Conservation (phyloP, 1,140 invertebrate genomes). For the Macrosteles quadrilineatus region DNA sequence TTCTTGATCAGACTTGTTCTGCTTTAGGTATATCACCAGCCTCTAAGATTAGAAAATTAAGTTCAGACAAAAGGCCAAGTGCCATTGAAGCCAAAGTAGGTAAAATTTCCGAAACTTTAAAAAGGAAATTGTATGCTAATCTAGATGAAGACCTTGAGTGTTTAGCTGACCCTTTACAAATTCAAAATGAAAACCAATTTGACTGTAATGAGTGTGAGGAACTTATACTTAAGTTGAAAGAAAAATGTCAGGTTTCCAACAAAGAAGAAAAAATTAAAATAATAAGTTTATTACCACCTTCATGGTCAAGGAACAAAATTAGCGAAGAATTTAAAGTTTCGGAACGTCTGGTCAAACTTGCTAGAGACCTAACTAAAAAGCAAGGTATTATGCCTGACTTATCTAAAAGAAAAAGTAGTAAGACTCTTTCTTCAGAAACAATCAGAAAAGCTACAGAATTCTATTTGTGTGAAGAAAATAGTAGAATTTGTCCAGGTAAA, state of each 20-base stretch:
- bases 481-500: conserved; percentile 26
- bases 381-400: conserved; percentile 31
- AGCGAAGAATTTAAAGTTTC: conserved; percentile 32
- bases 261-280: conserved; percentile 34
- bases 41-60: conserved; percentile 25
- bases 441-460: conserved; percentile 25
- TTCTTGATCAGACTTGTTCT: conserved; percentile 18
- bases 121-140: conserved; percentile 11
- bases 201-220: conserved; percentile 19
- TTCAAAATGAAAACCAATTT: conserved; percentile 20
- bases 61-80: conserved; percentile 12
- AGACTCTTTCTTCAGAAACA: conserved; percentile 5
- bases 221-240: conserved; percentile 24
- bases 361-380: conserved; percentile 25
- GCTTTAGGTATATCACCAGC: conserved; percentile 25
- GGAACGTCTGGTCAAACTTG: conserved; percentile 20
- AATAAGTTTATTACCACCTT: conserved; percentile 31
- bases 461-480: conserved; percentile 19
- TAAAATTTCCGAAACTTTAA: conserved; percentile 13
- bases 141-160: background rate
- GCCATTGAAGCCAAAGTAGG: conserved; percentile 19
- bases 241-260: conserved; percentile 25
- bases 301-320: conserved; percentile 1
- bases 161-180: background rate
- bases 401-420: conserved; percentile 10